Evolutionary conservation across 2,113 vertebrate genomes (phyloP).

Genomic region (Syngnathus floridae): DNA sequence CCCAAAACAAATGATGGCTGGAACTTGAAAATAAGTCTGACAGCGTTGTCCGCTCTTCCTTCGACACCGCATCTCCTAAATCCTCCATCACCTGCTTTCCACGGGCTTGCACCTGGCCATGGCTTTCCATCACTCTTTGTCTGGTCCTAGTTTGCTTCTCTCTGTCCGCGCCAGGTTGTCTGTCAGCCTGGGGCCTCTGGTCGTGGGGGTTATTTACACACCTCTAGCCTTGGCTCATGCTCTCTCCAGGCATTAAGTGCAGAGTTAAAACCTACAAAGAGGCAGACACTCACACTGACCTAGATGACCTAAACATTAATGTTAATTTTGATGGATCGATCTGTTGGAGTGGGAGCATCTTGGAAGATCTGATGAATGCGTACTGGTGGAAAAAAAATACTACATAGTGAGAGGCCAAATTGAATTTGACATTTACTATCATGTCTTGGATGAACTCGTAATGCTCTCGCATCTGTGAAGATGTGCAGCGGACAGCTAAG

Average conservation of each 20-base stretch:
- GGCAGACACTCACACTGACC: conserved; percentile 25
- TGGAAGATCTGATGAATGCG: conserved; percentile 23
- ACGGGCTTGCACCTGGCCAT: conserved; percentile 37
- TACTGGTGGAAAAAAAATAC: conserved; percentile 14
- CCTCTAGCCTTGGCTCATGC: conserved; percentile 33
- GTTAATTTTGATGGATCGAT: conserved; percentile 42
- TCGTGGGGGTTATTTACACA: conserved; percentile 43
- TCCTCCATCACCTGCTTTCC: conserved; percentile 44
- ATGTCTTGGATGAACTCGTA: conserved; percentile 50
- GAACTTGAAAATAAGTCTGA: conserved; percentile 45
- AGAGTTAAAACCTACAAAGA: conserved; percentile 10
- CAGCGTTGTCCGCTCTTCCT: conserved; percentile 26
- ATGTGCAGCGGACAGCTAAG: conserved; percentile 16
- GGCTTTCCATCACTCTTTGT: conserved; percentile 46
- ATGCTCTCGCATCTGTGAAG: conserved; percentile 45
- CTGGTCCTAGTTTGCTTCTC: conserved; percentile 42
- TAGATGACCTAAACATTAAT: conserved; percentile 28
- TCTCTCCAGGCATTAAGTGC: conserved; percentile 15
- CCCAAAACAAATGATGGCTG: conserved; percentile 46
- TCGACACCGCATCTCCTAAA: conserved; percentile 38
- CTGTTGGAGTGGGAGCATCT: conserved; percentile 29
- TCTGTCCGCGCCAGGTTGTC: conserved; percentile 38
- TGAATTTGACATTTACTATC: conserved; percentile 50
- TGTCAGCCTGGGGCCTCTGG: conserved; percentile 33
- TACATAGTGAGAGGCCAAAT: conserved; percentile 40